Evolutionary conservation across 2,113 vertebrate species (phyloP), one percentile per base, ranked within the genome.

Genomic region (Eclectus roratus): DNA sequence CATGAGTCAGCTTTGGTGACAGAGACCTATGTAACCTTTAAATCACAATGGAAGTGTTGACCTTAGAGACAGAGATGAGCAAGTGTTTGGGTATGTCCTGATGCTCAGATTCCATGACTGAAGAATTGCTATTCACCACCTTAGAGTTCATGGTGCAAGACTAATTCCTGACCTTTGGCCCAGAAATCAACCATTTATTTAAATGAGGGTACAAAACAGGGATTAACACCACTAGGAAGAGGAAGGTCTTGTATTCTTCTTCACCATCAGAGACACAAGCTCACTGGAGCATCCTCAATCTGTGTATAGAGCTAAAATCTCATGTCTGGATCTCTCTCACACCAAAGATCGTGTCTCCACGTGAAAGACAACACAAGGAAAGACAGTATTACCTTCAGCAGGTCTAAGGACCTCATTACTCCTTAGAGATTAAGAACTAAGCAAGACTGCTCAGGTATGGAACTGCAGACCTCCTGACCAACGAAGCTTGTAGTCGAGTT

Each of bases 371-470:
- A 25, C 49, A 63, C 55, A 47, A 92, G 44, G 47, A 96, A 81
- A 91, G 44, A 74, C 33, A 86, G 55, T 44, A n/a, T 84, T 92
- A 93, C 88, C 90, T 94, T 84, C 55, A 74, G 68, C 69, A 80
- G 56, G 19, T 52, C 73, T 88, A 94, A 94, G 31, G 44, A 79
- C 39, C 21, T 81, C 86, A 56, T 41, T 44, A 56, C 47, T 96
- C 88, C 83, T 88, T 35, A 93, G 47, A 81, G 31, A 47, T 78
- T 88, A 96, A 91, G 44, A n/a, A 13, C 85, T 91, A 96, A 88
- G 41, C 44, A 91, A 84, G 61, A 74, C 4, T 78, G 89, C 37
- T 93, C 73, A 81, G 65, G 43, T 79, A 86, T 10, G 41, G 69
- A 85, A 82, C 71, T 16, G 71, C 29, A 92, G 60, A 68, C 35